These are phyloP conservation scores for Mormyrops attenuatus DNA, from an alignment of 2,797 vertebrate species.

Conservation along the genomic window DNA sequence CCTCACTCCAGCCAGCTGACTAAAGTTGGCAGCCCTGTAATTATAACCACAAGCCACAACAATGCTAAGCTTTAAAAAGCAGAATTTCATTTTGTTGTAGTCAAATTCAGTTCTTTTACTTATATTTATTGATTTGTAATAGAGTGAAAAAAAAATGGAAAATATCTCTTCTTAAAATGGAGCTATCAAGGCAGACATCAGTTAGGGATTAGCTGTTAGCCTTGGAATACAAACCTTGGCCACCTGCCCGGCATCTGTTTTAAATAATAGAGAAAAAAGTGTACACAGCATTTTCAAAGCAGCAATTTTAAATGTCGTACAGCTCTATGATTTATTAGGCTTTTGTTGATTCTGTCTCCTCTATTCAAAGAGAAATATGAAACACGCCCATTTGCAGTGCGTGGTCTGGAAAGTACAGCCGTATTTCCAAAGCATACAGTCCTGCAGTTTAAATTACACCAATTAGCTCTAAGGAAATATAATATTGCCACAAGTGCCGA, in stretches of 20 bases:
- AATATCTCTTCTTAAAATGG: not conserved
- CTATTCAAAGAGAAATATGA: not conserved
- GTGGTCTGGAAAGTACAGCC: not conserved
- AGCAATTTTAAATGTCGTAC: not conserved
- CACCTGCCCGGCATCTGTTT: not conserved
- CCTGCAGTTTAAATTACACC: slow-evolving; percentile 6
- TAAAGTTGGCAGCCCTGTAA: not conserved
- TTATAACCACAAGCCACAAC: not conserved
- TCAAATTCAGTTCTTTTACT: not conserved
- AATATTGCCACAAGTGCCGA: not conserved
- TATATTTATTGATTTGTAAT: not conserved
- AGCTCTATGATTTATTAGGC: not conserved
- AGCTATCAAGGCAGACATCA: not conserved
- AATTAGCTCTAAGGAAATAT: slow-evolving; percentile 18
- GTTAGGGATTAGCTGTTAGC: not conserved
- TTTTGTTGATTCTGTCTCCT: not conserved
- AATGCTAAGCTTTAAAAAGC: not conserved
- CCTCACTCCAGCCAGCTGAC: not conserved
- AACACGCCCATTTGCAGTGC: not conserved
- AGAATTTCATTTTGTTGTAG: not conserved
- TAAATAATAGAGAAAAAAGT: not conserved
- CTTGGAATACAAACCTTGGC: not conserved
- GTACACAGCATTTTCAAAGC: not conserved
- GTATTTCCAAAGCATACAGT: not conserved
- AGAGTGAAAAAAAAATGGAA: not conserved